These are phyloP conservation scores for Carduelis carduelis DNA, from an alignment of 2,797 vertebrate genomes.

Conservation along the genomic window DNA sequence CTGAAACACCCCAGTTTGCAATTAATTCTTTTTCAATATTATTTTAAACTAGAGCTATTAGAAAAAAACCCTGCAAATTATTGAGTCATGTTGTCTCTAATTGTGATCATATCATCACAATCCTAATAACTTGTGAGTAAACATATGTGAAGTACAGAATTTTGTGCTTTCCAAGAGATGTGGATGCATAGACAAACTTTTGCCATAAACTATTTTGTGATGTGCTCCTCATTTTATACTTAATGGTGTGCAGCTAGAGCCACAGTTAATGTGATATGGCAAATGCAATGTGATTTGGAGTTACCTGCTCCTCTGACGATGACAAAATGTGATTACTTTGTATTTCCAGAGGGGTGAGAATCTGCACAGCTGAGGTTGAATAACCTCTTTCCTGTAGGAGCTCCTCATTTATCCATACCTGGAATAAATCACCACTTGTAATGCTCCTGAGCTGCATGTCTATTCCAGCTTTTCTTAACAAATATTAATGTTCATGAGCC, in stretches of 20 bases:
- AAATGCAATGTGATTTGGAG: background rate
- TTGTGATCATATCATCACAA: background rate
- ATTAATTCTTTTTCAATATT: background rate
- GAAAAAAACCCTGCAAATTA: background rate
- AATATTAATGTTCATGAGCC: background rate
- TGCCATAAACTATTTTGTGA: background rate
- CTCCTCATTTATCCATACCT: background rate
- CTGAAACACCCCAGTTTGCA: background rate
- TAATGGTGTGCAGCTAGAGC: background rate
- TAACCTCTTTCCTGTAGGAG: background rate
- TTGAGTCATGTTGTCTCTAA: background rate
- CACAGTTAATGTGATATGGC: background rate
- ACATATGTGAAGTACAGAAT: background rate
- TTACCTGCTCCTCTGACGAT: background rate
- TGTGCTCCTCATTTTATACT: background rate
- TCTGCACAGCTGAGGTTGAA: background rate
- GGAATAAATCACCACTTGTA: background rate
- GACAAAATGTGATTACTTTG: background rate
- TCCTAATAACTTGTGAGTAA: background rate
- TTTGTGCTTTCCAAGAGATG: background rate
- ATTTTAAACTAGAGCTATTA: background rate
- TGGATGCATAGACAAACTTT: background rate
- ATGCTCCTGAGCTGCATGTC: background rate
- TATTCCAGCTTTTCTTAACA: background rate
- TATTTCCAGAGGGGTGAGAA: background rate